A percentile compares a stretch with the other conserved stretches of the same genome.
phyloP scores from a whole-genome alignment of 2,888 invertebrate genomes.

The Cryptocheilus praepositus region DNA sequence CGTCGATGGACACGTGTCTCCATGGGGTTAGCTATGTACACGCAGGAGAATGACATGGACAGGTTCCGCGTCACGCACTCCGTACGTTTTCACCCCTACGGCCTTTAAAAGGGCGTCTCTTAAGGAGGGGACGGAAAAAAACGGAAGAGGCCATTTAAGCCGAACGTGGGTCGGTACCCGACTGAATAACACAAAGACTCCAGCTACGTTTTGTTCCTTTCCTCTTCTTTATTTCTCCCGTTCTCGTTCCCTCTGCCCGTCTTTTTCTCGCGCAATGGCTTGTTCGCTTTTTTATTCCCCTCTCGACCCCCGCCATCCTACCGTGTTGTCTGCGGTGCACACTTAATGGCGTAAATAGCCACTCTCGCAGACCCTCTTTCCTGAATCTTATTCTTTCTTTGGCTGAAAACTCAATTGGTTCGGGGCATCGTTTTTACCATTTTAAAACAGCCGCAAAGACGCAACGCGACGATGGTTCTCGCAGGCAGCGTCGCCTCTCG shows the following conservation, averaged over 20 bases:
- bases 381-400: conserved; percentile 29
- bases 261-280: conserved; percentile 5
- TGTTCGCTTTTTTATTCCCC: neutral
- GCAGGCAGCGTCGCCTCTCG: conserved; percentile 8
- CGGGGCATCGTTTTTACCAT: conserved; percentile 6
- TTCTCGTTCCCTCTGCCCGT: neutral
- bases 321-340: conserved; percentile 36
- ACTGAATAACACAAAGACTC: conserved; percentile 51
- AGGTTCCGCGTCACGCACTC: conserved; percentile 30
- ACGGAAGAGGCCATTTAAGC: conserved; percentile 56
- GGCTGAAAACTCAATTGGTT: conserved; percentile 33
- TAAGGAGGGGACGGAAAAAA: conserved; percentile 35
- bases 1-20: too few relatives aligned
- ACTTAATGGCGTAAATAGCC: conserved; percentile 61
- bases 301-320: conserved; percentile 7
- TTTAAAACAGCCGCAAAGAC: neutral
- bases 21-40: neutral
- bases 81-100: conserved; percentile 21
- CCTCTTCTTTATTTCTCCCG: conserved; percentile 26
- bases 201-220: conserved; percentile 28
- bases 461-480: conserved; percentile 14
- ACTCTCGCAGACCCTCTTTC: conserved; percentile 40
- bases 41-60: neutral
- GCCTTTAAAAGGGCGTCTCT: conserved; percentile 46
- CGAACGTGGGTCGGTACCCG: conserved; percentile 44